phyloP scores from a whole-genome alignment of 2,113 vertebrate species.

The Podocnemis expansa region DNA sequence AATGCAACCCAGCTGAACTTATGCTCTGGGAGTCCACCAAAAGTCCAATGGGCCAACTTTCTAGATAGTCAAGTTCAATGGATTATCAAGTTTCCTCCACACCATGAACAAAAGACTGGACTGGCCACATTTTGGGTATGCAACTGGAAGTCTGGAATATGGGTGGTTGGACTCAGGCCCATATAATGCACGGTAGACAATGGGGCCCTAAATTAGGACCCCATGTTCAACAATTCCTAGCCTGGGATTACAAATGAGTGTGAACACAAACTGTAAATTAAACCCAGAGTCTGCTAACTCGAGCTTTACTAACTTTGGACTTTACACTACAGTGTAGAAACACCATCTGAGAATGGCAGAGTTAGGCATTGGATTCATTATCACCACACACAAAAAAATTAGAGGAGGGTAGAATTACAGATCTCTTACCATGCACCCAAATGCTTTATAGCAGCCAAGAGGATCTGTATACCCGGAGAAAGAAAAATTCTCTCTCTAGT shows the following conservation, averaged over 20 bases:
- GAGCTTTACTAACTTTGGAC: neutral
- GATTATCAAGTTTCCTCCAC: neutral
- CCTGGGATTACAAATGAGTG: neutral
- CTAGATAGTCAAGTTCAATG: neutral
- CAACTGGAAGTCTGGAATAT: neutral
- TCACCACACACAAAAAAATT: neutral
- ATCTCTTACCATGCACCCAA: neutral
- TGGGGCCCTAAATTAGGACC: neutral
- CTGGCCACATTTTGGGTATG: neutral
- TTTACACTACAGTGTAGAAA: neutral
- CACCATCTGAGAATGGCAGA: neutral
- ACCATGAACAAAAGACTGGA: neutral
- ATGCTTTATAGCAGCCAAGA: neutral
- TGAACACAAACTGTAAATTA: neutral
- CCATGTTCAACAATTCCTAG: neutral
- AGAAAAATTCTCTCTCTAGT: neutral
- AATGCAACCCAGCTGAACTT: neutral
- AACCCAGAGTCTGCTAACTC: neutral
- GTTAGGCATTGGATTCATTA: neutral
- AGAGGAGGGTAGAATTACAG: neutral
- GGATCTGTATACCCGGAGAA: neutral
- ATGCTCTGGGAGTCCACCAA: neutral
- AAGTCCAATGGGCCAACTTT: neutral
- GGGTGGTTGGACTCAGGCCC: neutral
- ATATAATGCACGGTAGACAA: neutral